Percentiles rank a stretch among this genome's conserved stretches.
Conservation (phyloP, 2,888 invertebrate genomes). For the Drosophila incognita region DNA sequence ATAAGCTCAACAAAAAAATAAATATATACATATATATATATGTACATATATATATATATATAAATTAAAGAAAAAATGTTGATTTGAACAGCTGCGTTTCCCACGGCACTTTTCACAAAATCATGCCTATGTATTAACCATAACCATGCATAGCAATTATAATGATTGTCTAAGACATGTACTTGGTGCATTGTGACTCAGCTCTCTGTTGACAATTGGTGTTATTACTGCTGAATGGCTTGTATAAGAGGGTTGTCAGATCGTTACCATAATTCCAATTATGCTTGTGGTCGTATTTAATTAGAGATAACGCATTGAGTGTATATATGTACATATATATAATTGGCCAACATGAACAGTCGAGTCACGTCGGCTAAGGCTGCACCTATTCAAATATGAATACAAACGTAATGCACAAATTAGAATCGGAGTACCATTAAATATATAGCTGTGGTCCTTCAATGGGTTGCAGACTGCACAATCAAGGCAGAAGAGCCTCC, state of each 20-base stretch:
- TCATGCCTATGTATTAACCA: not conserved
- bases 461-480: not conserved
- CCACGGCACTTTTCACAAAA: constrained; percentile 2
- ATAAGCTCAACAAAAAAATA: constrained; percentile 23
- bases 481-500: not conserved
- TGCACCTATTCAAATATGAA: not conserved
- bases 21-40: not conserved
- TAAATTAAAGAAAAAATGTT: not conserved
- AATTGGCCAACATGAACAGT: not conserved
- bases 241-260: not conserved
- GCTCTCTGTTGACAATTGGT: not conserved
- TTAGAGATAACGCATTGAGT: not conserved
- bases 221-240: not conserved
- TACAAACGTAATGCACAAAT: not conserved
- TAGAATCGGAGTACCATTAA: not conserved
- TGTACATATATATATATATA: not conserved
- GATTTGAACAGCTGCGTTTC: constrained; percentile 2
- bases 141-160: not conserved
- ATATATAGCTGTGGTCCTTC: not conserved
- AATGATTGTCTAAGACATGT: not conserved
- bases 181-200: not conserved
- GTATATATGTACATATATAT: not conserved
- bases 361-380: not conserved
- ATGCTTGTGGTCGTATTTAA: not conserved
- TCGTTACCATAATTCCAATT: not conserved